These are phyloP conservation scores for Heliothis peltigera DNA, from an alignment of 2,888 invertebrate species.

Conservation along the genomic window DNA sequence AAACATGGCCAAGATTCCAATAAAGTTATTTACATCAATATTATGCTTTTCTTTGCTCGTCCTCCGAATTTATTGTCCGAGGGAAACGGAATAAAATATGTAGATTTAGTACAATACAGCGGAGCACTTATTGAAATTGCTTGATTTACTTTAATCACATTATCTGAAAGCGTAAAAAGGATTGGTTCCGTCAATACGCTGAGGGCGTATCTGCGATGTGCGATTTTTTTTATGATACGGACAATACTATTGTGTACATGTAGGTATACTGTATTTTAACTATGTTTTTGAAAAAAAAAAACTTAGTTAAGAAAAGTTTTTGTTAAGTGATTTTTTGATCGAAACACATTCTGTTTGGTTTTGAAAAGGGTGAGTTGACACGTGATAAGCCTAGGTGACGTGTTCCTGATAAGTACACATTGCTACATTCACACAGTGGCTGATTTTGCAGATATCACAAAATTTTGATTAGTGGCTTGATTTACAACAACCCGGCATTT, in stretches of 20 bases:
- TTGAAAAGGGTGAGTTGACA: too few relatives aligned
- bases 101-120: conserved; percentile 75
- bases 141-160: conserved; percentile 87
- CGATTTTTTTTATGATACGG: conserved; percentile 31
- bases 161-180: conserved; percentile 79
- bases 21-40: conserved; percentile 53
- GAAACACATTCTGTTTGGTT: too few relatives aligned
- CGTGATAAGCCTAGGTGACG: too few relatives aligned
- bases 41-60: conserved; percentile 39
- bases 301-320: background rate
- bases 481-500: too few relatives aligned
- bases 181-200: conserved; percentile 69
- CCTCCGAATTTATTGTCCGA: conserved; percentile 52
- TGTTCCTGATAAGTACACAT: too few relatives aligned
- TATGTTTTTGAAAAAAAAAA: background rate
- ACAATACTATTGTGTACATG: conserved; percentile 22
- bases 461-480: too few relatives aligned
- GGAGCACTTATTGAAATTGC: conserved; percentile 88
- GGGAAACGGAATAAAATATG: conserved; percentile 81
- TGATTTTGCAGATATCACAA: too few relatives aligned
- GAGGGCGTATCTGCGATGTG: conserved; percentile 46
- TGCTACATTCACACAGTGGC: too few relatives aligned
- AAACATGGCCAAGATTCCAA: conserved; percentile 39
- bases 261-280: conserved; percentile 1
- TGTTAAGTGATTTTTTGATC: too few relatives aligned